These are phyloP conservation scores for Alosa sapidissima DNA, from an alignment of 2,797 vertebrate genomes.

Conservation along the genomic window DNA sequence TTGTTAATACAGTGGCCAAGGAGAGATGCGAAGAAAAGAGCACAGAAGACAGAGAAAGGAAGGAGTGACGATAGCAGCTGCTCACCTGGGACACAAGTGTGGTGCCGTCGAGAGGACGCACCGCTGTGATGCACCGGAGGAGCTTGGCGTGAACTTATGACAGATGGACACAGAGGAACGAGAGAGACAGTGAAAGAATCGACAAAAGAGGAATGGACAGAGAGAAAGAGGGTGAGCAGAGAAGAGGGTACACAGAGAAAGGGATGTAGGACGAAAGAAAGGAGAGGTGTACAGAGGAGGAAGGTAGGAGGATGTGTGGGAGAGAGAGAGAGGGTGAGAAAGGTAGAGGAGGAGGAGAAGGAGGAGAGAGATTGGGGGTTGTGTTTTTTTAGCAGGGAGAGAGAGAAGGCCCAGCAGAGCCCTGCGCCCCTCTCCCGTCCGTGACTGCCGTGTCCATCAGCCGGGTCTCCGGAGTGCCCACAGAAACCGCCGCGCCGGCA, in stretches of 20 bases:
- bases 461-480: conserved; percentile 71
- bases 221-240: conserved; percentile 39
- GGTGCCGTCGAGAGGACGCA: conserved; percentile 62
- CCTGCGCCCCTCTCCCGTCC: conserved; percentile 69
- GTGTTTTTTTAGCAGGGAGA: conserved; percentile 23
- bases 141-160: background rate
- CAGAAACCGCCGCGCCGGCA: conserved; percentile 75
- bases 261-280: conserved; percentile 64
- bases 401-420: conserved; percentile 49
- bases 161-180: background rate
- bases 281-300: conserved; percentile 49
- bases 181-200: background rate
- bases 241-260: background rate
- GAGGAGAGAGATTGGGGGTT: background rate
- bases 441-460: conserved; percentile 80
- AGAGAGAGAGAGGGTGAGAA: conserved; percentile 26
- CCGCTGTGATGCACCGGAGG: background rate
- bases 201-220: background rate
- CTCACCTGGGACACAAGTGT: conserved; percentile 50
- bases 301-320: too few relatives aligned
- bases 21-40: background rate
- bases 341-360: conserved; percentile 23
- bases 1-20: background rate
- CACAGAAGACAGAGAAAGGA: background rate
- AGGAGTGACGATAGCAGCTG: background rate